Evolutionary conservation across 2,888 invertebrate species (phyloP), one percentile per base, ranked within the genome.

Genomic region (Cyaniris semiargus): DNA sequence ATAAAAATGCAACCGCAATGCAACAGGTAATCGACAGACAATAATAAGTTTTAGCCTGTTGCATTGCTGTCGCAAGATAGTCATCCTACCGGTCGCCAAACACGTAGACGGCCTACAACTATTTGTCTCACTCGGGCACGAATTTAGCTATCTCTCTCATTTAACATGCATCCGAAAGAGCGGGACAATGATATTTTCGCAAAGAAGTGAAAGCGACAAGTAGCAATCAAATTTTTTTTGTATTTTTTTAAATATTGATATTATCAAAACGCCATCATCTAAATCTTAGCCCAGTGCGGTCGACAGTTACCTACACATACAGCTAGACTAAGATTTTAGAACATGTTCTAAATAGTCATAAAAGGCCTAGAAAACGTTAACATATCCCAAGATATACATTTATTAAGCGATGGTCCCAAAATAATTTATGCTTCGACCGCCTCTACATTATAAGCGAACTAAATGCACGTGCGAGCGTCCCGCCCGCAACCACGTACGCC

Each of bases 371-470:
- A 77, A 79, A 80, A 80, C 81, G 82, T 83, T 81, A 83, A 85
- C 82, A 82, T 79, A 82, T 81, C 80, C 76, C 78, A 79, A 79
- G 70, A 79, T 79, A 81, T 78, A 83, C 76, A 81, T 79, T 79
- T 81, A 83, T 82, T 78, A 85, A 84, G 83, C 83, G 81, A 84
- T 90, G 90, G 90, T 90, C 90, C 90, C 89, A 87, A 85, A 89
- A 85, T 84, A 87, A 82, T 79, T 80, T 78, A 79, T 78, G 74
- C 78, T 77, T 66, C 83, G 76, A 66, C 48, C 76, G 76, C 31
- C 31, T 21, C 66, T 48, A 44, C 18, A 15, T 18, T 38, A 21
- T 44, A 38, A 10, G 34, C 60, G 38, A 60, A 60, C 58, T 60
- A 21, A 60, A 60, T 60, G 23, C 10, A 8, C 60, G 60, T 23